Percentiles rank a stretch among this genome's conserved stretches.
Evolutionary conservation across 2,113 vertebrate genomes (phyloP).

Genomic region (Pteropus alecto): DNA sequence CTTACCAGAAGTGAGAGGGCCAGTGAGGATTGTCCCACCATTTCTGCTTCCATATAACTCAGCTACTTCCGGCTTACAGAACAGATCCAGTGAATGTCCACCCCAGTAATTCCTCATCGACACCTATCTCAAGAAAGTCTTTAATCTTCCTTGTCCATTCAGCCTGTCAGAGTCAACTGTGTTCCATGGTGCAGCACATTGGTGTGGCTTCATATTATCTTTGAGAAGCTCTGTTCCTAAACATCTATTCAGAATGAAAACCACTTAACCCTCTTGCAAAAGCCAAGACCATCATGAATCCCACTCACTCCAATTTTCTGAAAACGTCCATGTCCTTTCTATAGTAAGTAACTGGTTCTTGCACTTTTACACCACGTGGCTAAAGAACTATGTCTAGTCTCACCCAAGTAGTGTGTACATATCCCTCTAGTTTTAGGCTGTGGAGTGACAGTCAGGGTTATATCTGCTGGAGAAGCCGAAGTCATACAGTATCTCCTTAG

Average conservation of each 20-base stretch:
- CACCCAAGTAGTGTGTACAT: constrained; percentile 80
- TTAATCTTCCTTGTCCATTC: constrained; percentile 83
- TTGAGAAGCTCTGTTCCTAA: constrained; percentile 81
- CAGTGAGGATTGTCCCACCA: constrained; percentile 79
- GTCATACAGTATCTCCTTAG: constrained; percentile 81
- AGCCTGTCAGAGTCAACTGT: constrained; percentile 86
- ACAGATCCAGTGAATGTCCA: constrained; percentile 82
- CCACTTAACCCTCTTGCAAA: constrained; percentile 82
- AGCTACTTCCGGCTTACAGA: constrained; percentile 83
- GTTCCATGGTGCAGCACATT: constrained; percentile 83
- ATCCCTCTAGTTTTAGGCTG: constrained; percentile 77
- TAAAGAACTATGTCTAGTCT: constrained; percentile 73
- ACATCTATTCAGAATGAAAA: constrained; percentile 69
- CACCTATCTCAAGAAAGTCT: constrained; percentile 85
- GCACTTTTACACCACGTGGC: constrained; percentile 75
- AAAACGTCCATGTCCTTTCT: constrained; percentile 73
- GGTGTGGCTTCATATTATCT: constrained; percentile 83
- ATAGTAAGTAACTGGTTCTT: constrained; percentile 75
- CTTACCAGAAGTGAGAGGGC: constrained; percentile 81
- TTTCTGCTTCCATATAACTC: constrained; percentile 84
- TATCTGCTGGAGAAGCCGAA: constrained; percentile 87
- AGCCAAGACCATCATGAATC: constrained; percentile 83
- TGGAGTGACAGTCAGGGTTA: constrained; percentile 82
- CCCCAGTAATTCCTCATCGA: constrained; percentile 80
- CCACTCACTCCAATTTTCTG: constrained; percentile 69